These are phyloP conservation scores for Cebidichthys violaceus DNA, from an alignment of 2,113 vertebrate genomes.

Conservation along the genomic window DNA sequence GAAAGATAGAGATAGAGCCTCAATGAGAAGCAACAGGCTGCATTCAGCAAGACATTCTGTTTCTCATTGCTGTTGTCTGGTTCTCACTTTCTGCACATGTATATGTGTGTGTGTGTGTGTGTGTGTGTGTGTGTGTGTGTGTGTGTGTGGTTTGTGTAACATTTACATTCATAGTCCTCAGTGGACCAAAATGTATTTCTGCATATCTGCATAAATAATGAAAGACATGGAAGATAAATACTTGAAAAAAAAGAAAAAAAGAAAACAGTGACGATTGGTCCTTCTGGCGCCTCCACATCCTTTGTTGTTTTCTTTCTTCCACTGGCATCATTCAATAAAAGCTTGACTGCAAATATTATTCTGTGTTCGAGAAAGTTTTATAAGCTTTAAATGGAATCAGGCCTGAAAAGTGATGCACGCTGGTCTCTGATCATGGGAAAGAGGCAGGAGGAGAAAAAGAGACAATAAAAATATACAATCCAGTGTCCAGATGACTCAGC, in stretches of 20 bases:
- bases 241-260: neutral
- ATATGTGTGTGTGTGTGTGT: too few relatives aligned
- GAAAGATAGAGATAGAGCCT: neutral
- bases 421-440: conserved; percentile 53
- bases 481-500: conserved; percentile 6
- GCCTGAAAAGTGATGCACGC: conserved; percentile 63
- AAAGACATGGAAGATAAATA: conserved; percentile 14
- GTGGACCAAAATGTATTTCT: conserved; percentile 3
- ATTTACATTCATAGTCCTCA: conserved; percentile 35
- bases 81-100: neutral
- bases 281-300: conserved; percentile 26
- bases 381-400: conserved; percentile 74
- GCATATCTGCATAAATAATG: conserved; percentile 6
- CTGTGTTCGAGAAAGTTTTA: conserved; percentile 71
- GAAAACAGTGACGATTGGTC: conserved; percentile 4
- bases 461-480: neutral
- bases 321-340: conserved; percentile 72
- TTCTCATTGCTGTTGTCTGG: neutral
- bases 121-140: too few relatives aligned
- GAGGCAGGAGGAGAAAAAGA: conserved; percentile 42
- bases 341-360: conserved; percentile 80
- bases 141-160: conserved; percentile 1
- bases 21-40: neutral
- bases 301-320: conserved; percentile 20
- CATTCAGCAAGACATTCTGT: neutral